A percentile compares a stretch with the other conserved stretches of the same genome.
Conservation (phyloP, 2,888 invertebrate species). For the Coelinius sp. region DNA sequence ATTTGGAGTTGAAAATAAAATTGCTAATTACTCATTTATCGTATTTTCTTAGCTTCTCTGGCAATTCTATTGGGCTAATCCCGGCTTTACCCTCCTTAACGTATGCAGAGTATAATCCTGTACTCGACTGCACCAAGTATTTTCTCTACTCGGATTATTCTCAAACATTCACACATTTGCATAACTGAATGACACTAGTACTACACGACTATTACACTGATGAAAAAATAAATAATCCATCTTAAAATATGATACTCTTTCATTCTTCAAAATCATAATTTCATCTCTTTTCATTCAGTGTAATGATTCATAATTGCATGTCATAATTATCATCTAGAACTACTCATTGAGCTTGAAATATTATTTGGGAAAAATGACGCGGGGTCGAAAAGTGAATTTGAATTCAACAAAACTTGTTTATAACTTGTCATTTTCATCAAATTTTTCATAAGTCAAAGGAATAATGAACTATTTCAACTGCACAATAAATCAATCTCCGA, state of each 20-base stretch:
- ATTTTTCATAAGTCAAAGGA: slow-evolving; percentile 6
- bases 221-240: background rate
- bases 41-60: slow-evolving; percentile 18
- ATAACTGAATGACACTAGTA: slow-evolving; percentile 14
- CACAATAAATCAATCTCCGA: background rate
- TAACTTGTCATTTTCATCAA: background rate
- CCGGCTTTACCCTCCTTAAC: slow-evolving; percentile 1
- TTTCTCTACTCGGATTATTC: background rate
- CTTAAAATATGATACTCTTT: background rate
- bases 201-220: background rate
- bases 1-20: background rate
- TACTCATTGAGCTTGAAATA: background rate
- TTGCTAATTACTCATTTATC: slow-evolving; percentile 16
- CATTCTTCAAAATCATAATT: background rate
- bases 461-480: background rate
- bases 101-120: slow-evolving; percentile 4
- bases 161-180: slow-evolving; percentile 13
- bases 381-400: background rate
- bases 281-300: background rate
- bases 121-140: slow-evolving; percentile 2
- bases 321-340: slow-evolving; percentile 5
- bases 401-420: background rate
- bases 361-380: slow-evolving; percentile 9
- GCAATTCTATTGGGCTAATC: background rate
- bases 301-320: slow-evolving; percentile 4